Evolutionary conservation across 2,797 vertebrate genomes (phyloP).

Genomic region (Semaprochilodus insignis): DNA sequence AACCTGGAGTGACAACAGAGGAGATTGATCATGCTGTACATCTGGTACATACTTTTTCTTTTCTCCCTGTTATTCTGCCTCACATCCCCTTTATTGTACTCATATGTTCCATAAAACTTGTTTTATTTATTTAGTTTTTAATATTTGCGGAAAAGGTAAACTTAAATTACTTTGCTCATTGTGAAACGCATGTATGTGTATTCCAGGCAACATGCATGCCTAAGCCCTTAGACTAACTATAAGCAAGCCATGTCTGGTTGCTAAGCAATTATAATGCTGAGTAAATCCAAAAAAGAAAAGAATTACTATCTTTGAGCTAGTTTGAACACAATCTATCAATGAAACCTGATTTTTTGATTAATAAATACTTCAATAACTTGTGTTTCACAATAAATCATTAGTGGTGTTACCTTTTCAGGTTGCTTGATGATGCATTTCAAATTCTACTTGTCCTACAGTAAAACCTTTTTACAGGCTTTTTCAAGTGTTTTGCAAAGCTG

Average conservation of each 20-base stretch:
- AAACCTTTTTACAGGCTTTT: too few relatives aligned
- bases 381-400: neutral
- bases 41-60: constrained; percentile 81
- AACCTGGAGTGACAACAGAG: constrained; percentile 95
- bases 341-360: too few relatives aligned
- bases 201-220: too few relatives aligned
- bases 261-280: neutral
- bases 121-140: too few relatives aligned
- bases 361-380: too few relatives aligned
- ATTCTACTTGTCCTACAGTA: too few relatives aligned
- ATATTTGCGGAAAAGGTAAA: neutral
- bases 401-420: too few relatives aligned
- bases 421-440: too few relatives aligned
- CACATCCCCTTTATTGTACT: neutral
- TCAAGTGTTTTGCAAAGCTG: neutral
- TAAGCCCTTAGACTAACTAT: neutral
- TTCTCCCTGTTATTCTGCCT: neutral
- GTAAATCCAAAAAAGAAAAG: neutral
- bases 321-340: too few relatives aligned
- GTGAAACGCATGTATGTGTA: too few relatives aligned
- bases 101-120: neutral
- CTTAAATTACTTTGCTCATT: too few relatives aligned
- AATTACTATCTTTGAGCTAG: neutral
- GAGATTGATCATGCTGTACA: constrained; percentile 98
- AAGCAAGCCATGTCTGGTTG: neutral